Base-by-base conservation (phyloP, 92 coral and sea anemone genomes). In the Isaurus tuberculatus region DNA sequence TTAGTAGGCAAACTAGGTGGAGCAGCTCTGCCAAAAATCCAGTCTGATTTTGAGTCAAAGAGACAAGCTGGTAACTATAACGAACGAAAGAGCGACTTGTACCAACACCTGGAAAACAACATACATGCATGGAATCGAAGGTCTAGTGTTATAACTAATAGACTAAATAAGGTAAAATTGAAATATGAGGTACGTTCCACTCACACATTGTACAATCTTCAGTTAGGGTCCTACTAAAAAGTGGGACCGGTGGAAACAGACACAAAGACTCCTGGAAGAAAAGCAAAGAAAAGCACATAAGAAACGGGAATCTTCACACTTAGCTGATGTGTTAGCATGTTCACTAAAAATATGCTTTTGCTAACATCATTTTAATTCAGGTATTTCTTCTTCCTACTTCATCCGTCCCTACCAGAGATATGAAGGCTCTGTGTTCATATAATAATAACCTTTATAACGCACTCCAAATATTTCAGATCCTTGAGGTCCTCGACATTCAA, bases 181-280 rank as follows among this genome's bases (percentile, higher is more conserved):
- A 2, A 2, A 22, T 15, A 15, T 15, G 20, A 4, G 20, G 19
- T 51, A 4, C 16, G 0, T 51, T 17, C 23, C 34, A 69, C 73
- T 4, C 34, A 69, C 73, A n/a, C 34, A 69, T 36, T 4, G 73
- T 69, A 11, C 44, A 33, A 20, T 69, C 29, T 69, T 69, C 73
- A 33, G 48, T 69, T 17, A 69, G 73, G 34, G 73, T 69, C n/a
- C 73, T 69, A 26, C 11, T 69, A 25, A 69, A 69, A 15, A 69
- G 29, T n/a, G 73, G 48, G 17, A 36, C 73, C 0, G 73, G 73
- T n/a, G 73, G 73, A 7, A 69, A 69, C 13, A 69, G 49, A 15
- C 73, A 22, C 51, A 69, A 30, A 11, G 73, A 69, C 43, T 69
- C 73, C 73, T 69, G 73, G 40, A 5, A 69, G 42, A 51, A 51